Evolutionary conservation across 2,888 invertebrate species (phyloP), one percentile per base, ranked within the genome.

Genomic region (Lapara coniferarum): DNA sequence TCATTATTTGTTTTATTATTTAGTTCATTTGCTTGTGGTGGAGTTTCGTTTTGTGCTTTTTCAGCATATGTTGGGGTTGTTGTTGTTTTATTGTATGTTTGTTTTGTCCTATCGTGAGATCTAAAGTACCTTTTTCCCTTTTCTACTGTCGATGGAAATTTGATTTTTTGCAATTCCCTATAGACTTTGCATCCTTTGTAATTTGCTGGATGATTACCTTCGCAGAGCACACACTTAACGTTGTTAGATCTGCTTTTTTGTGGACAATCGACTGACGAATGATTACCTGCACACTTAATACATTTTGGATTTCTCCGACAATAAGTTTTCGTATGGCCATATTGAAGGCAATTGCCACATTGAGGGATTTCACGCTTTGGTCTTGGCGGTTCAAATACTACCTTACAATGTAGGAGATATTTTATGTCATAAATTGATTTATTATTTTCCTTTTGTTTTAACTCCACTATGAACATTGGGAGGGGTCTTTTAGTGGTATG

Each of bases 161-260:
- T 72, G 0, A 66, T 51, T 66, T 73, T 76, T 57, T 72, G 73
- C 12, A 76, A 46, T 8, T 78, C 75, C 55, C 68, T 74, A 44
- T 76, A 76, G 0, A 70, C 46, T 1, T 0, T 37, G 12, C 67
- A 71, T 8, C 69, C 69, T 5, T 67, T 71, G 25, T 75, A 78
- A 53, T 77, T 78, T 0, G 76, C 76, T 6, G 77, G 75, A 37
- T 80, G 78, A 25, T 78, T 78, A 12, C 77, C 80, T 1, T 72
- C 70, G 56, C 78, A 78, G 1, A 77, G 71, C 0, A 70, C 66
- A 52, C 77, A 79, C 71, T 77, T 78, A 0, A 78, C 78, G n/a
- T 58, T 19, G 37, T 74, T 70, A 0, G 72, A 75, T 10, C 74
- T 66, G 19, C 49, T 72, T 72, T 77, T 78, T 10, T 72, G 55